phyloP scores from a whole-genome alignment of 2,113 vertebrate species.

The Rhynchopsitta pachyrhyncha region DNA sequence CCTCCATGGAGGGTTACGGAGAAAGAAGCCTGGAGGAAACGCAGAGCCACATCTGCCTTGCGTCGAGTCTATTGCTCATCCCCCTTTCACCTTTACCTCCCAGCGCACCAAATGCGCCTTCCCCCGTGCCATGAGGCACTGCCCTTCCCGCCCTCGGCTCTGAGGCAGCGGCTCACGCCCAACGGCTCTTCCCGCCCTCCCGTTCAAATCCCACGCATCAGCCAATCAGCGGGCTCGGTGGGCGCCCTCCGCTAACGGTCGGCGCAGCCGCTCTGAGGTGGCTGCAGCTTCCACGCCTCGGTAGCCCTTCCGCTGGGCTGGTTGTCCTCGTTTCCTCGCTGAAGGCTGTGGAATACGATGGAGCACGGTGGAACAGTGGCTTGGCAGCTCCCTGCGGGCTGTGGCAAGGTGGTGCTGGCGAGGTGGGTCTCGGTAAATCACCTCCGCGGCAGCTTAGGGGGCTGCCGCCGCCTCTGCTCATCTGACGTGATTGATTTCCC shows the following conservation, averaged over 20 bases:
- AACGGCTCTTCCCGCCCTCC: not conserved
- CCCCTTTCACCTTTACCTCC: not conserved
- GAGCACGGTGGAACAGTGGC: not conserved
- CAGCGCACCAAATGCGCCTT: not conserved
- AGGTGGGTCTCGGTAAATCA: not conserved
- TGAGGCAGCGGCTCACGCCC: not conserved
- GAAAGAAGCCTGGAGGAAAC: not conserved
- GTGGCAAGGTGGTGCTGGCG: not conserved
- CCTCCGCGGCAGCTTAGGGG: not conserved
- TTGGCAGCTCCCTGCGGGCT: not conserved
- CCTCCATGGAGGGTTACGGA: not conserved
- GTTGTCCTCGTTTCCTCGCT: not conserved
- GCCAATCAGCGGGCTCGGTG: not conserved
- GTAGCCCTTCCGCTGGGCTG: not conserved
- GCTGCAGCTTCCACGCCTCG: accelerated
- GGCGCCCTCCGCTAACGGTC: not conserved
- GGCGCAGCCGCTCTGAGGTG: not conserved
- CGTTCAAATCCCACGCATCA: not conserved
- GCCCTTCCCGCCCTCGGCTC: not conserved
- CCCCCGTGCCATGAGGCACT: accelerated
- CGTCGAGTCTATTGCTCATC: not conserved
- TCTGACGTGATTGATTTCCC: not conserved
- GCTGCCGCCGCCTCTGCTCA: not conserved
- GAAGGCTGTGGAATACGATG: not conserved
- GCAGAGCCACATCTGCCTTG: not conserved